Evolutionary conservation across 2,797 vertebrate species (phyloP).

Genomic region (Microctenopoma stevenorrisi): DNA sequence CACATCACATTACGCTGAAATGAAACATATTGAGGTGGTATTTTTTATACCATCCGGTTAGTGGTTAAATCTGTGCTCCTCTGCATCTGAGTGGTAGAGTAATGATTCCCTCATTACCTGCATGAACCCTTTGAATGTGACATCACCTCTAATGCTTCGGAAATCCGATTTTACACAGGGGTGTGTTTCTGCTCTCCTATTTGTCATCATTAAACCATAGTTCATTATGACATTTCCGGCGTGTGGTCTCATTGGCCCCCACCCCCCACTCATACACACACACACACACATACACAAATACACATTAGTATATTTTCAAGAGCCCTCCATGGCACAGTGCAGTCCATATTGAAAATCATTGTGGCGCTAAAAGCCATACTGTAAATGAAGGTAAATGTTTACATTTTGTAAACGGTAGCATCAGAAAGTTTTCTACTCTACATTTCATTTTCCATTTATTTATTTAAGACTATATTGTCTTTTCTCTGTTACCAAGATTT

Average conservation of each 20-base stretch:
- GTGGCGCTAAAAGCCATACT: slow-evolving; percentile 1
- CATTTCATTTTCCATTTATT: background rate
- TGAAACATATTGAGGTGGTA: background rate
- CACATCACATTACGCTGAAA: background rate
- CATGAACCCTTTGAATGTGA: slow-evolving; percentile 47
- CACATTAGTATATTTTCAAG: background rate
- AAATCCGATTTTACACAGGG: slow-evolving; percentile 62
- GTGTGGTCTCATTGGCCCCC: slow-evolving; percentile 24
- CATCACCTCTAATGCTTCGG: slow-evolving; percentile 62
- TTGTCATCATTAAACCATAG: slow-evolving; percentile 52
- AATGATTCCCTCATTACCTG: slow-evolving; percentile 45
- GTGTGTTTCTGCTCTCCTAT: slow-evolving; percentile 44
- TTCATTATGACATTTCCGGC: slow-evolving; percentile 66
- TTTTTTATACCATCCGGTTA: too few relatives aligned
- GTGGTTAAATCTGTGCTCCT: background rate
- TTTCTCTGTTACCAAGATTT: background rate
- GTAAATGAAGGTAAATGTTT: slow-evolving; percentile 24
- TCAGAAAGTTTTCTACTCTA: background rate
- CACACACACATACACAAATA: slow-evolving; percentile 8
- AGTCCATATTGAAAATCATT: slow-evolving; percentile 16
- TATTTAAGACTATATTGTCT: background rate
- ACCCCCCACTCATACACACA: slow-evolving; percentile 13
- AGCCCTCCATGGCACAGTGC: background rate
- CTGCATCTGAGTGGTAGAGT: background rate
- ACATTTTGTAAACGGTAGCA: background rate